phyloP scores from a whole-genome alignment of 2,888 invertebrate genomes.

The Ochropacha duplaris region DNA sequence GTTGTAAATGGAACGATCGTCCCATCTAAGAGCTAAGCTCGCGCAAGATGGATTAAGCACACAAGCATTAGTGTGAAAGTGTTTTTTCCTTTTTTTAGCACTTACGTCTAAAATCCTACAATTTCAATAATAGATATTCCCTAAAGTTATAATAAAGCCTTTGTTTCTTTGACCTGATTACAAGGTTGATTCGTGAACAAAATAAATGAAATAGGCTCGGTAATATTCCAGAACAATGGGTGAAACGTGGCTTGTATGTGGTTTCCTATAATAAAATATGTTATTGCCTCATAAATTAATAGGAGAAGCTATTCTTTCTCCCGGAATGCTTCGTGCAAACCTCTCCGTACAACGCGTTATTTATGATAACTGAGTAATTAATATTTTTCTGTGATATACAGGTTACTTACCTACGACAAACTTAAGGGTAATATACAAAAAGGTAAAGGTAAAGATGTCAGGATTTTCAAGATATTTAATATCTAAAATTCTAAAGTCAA shows the following conservation, averaged over 20 bases:
- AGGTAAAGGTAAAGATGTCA: too few species aligned
- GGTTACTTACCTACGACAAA: too few species aligned
- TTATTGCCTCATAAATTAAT: conserved; percentile 11
- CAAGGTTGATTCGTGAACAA: conserved; percentile 10
- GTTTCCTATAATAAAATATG: conserved; percentile 7
- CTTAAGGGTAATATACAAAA: too few species aligned
- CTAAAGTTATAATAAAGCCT: conserved; percentile 3
- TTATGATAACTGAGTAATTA: not conserved
- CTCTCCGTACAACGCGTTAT: not conserved
- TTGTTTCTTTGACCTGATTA: conserved; percentile 11
- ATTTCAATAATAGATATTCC: too few species aligned
- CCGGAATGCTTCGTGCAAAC: not conserved
- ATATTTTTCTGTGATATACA: not conserved
- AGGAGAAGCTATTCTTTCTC: not conserved
- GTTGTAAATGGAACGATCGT: too few species aligned
- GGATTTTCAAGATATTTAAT: too few species aligned
- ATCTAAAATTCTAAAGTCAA: too few species aligned
- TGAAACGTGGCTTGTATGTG: conserved; percentile 5
- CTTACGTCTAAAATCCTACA: too few species aligned
- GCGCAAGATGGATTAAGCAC: too few species aligned
- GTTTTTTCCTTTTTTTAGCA: too few species aligned
- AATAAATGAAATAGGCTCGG: conserved; percentile 6
- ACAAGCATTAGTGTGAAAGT: too few species aligned
- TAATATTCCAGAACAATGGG: conserved; percentile 4
- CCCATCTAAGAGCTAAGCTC: too few species aligned